Conservation (phyloP, 2,113 vertebrate genomes). For the Brachypteracias leptosomus region DNA sequence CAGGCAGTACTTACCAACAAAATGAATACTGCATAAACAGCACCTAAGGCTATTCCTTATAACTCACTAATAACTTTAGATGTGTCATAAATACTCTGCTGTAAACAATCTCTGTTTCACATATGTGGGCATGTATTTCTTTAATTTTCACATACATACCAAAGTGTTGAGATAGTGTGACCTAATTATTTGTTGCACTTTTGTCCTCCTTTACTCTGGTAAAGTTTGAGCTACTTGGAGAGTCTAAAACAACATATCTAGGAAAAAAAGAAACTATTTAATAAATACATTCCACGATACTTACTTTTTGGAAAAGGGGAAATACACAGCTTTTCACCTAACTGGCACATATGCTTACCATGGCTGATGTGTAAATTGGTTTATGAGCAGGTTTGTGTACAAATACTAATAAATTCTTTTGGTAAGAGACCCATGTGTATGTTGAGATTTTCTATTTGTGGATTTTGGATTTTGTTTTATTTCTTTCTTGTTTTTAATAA, state of each 20-base stretch:
- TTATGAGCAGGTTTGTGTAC: not conserved
- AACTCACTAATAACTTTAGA: not conserved
- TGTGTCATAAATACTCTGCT: not conserved
- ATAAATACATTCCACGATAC: not conserved
- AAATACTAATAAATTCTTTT: not conserved
- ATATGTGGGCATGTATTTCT: not conserved
- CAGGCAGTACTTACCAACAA: not conserved
- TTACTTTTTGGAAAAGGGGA: not conserved
- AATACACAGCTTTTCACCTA: not conserved
- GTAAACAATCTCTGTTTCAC: not conserved
- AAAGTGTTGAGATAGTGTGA: not conserved
- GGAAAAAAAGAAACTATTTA: not conserved
- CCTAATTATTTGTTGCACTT: not conserved
- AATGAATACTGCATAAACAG: not conserved
- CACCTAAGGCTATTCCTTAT: not conserved
- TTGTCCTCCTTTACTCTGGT: accelerated
- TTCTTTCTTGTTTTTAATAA: not conserved
- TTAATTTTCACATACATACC: not conserved
- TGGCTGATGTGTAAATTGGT: not conserved
- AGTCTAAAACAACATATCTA: not conserved
- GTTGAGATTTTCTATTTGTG: not conserved
- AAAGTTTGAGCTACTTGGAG: not conserved
- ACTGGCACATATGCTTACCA: not conserved
- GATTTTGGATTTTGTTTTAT: not conserved
- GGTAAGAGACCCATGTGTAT: not conserved